Evolutionary conservation across 2,113 vertebrate genomes (phyloP), one percentile per base, ranked within the genome.

Genomic region (Corythornis madagascariensis): DNA sequence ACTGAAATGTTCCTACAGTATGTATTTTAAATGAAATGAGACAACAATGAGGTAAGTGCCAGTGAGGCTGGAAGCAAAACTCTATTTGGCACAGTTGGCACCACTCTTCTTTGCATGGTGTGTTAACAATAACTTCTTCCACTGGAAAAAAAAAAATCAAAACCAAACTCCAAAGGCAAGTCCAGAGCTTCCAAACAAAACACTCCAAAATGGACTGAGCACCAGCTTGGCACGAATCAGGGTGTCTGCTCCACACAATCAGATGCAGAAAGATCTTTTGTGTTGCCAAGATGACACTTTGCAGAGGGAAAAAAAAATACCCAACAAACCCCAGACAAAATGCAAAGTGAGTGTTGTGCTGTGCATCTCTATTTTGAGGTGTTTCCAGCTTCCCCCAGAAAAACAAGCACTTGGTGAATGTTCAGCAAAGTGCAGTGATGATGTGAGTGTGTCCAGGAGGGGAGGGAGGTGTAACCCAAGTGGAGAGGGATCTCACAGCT

Each of bases 11-110:
- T 90, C 69, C 80, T 90, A 74, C 5, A 26, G 31, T 63, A 45
- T 47, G 55, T 38, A 75, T 52, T 56, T 94, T 83, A 91, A 94
- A 61, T 33, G 7, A 89, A 92, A 90, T 56, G 52, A 77, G 35
- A 48, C 16, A 81, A 61, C 81, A 80, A 96, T 75, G 80, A 95
- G 85, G 60, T 53, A 89, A 91, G 10, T 76, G 53, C 8, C 61
- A 70, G 20, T 25, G 47, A 93, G 59, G 38, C 35, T 73, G 33
- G 29, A 90, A 91, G 60, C 9, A 91, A 90, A 93, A 67, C 38
- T 14, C 42, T 81, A 73, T 72, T 90, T 80, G 33, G 45, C 42
- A 78, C 24, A 66, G 50, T 22, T 86, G 56, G 25, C 45, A 57
- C 29, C 0, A 0, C 7, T 1, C 0, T 24, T 73, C 61, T 28